phyloP scores from a whole-genome alignment of 2,888 invertebrate species.

The Galerucella calmariensis region DNA sequence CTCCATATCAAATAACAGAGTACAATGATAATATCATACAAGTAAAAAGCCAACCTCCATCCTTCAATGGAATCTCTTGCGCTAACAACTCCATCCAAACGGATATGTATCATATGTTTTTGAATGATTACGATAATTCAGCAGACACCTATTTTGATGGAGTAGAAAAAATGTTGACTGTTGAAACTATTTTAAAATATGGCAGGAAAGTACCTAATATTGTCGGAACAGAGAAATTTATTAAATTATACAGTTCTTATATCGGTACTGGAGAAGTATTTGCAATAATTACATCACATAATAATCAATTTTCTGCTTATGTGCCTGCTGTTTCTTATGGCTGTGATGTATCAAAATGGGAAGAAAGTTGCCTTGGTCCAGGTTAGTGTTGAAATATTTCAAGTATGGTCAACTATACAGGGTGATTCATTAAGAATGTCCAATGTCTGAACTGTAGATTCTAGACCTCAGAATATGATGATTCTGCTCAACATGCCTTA shows the following conservation, averaged over 20 bases:
- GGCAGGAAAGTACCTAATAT: constrained; percentile 67
- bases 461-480: no score
- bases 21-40: constrained; percentile 64
- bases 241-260: constrained; percentile 70
- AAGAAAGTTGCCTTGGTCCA: constrained; percentile 67
- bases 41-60: constrained; percentile 70
- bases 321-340: constrained; percentile 76
- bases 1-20: constrained; percentile 70
- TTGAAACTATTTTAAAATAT: constrained; percentile 66
- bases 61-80: constrained; percentile 60
- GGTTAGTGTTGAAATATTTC: constrained; percentile 64
- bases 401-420: neutral
- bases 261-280: constrained; percentile 72
- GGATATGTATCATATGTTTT: constrained; percentile 72
- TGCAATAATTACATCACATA: constrained; percentile 68
- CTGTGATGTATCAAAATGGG: constrained; percentile 68
- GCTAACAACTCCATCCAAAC: constrained; percentile 63
- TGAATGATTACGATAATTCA: constrained; percentile 70
- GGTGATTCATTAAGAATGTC: no score
- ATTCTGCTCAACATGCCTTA: no score
- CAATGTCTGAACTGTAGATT: no score
- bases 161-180: constrained; percentile 72
- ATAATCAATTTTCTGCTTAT: constrained; percentile 70
- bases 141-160: constrained; percentile 71
- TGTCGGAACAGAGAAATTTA: constrained; percentile 45